phyloP scores from a whole-genome alignment of 2,888 invertebrate species.

The Papilio demoleus region DNA sequence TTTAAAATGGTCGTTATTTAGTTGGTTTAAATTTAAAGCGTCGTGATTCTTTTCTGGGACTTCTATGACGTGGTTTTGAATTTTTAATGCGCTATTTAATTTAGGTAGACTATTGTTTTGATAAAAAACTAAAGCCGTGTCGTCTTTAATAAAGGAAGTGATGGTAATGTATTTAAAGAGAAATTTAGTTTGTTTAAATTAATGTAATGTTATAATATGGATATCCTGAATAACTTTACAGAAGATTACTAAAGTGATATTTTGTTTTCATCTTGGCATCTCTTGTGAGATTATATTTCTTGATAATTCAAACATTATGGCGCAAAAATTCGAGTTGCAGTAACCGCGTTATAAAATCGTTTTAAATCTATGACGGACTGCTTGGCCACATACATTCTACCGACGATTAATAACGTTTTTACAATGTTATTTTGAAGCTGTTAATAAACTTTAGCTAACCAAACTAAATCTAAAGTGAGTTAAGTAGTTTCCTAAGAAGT shows the following conservation, averaged over 20 bases:
- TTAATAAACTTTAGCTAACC: not conserved
- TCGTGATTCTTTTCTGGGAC: conserved; percentile 1
- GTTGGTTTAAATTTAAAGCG: not conserved
- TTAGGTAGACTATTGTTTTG: not conserved
- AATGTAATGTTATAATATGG: not conserved
- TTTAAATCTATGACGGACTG: no score
- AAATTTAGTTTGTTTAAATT: not conserved
- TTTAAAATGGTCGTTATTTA: conserved; percentile 10
- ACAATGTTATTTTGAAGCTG: not conserved
- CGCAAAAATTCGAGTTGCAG: no score
- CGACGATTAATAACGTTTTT: no score
- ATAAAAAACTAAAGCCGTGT: not conserved
- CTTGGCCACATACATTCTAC: no score
- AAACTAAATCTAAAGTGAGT: not conserved
- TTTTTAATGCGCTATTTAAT: not conserved
- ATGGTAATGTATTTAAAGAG: no score
- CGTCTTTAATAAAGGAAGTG: not conserved
- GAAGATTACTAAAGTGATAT: not conserved
- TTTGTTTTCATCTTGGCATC: not conserved
- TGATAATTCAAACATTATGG: no score
- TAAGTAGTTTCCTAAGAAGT: conserved; percentile 12
- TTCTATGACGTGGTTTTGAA: not conserved
- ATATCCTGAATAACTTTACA: not conserved
- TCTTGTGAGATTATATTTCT: no score
- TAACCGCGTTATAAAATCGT: no score